phyloP scores from a whole-genome alignment of 2,888 invertebrate species.

The Leptothorax acervorum region DNA sequence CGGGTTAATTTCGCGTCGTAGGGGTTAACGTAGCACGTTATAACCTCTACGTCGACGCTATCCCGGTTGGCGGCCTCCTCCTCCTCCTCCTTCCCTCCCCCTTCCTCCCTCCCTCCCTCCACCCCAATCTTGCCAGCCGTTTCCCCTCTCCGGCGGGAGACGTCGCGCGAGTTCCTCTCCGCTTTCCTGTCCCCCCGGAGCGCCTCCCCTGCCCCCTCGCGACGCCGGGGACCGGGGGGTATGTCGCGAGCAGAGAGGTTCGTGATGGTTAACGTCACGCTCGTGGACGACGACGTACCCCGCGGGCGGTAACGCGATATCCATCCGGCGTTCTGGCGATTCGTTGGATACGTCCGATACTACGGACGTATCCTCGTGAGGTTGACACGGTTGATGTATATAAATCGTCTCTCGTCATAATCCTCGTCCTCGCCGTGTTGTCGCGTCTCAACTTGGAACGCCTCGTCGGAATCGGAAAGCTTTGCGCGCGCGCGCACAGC shows the following conservation, averaged over 20 bases:
- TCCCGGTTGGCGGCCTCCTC: constrained; percentile 11
- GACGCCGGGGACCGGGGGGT: constrained; percentile 13
- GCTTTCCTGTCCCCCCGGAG: constrained; percentile 41
- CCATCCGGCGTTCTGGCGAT: background rate
- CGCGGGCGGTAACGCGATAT: background rate
- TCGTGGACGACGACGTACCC: constrained; percentile 30
- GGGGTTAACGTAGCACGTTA: background rate
- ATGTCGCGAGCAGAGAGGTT: constrained; percentile 21
- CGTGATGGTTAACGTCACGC: constrained; percentile 13
- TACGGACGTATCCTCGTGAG: background rate
- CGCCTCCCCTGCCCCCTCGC: background rate
- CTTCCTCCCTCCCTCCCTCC: background rate
- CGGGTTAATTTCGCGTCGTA: background rate
- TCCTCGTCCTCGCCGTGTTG: background rate
- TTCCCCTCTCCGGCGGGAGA: constrained; percentile 10
- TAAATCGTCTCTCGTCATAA: background rate
- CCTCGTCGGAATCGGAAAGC: constrained; percentile 64
- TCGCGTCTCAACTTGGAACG: background rate
- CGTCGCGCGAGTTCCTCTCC: constrained; percentile 32
- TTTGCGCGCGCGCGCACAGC: constrained; percentile 55
- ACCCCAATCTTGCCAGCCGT: background rate
- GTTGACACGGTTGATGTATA: background rate
- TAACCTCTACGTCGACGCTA: constrained; percentile 36
- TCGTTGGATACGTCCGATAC: background rate
- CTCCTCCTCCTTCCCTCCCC: background rate